These are phyloP conservation scores for Zonitis immaculata DNA, from an alignment of 2,888 invertebrate species.

Conservation along the genomic window DNA sequence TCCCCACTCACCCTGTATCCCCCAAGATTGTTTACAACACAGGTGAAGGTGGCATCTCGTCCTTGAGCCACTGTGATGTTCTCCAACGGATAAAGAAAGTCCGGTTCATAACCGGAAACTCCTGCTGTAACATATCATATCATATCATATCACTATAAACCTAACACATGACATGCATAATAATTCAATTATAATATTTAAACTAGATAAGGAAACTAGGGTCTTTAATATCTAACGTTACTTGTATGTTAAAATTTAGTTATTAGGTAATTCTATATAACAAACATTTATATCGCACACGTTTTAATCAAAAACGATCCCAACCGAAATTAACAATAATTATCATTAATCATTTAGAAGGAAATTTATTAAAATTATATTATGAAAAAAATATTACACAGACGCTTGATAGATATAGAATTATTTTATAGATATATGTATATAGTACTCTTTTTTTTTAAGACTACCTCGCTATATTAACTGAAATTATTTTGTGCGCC, in stretches of 20 bases:
- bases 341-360: too few species aligned
- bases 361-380: too few species aligned
- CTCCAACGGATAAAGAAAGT: conserved; percentile 73
- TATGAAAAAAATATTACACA: too few species aligned
- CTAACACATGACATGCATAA: conserved; percentile 27
- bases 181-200: conserved; percentile 24
- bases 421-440: too few species aligned
- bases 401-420: too few species aligned
- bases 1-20: conserved; percentile 89
- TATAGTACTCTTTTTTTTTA: too few species aligned
- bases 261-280: conserved; percentile 12
- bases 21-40: conserved; percentile 78
- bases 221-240: conserved; percentile 19
- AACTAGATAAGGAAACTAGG: conserved; percentile 19
- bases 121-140: conserved; percentile 49
- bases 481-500: too few species aligned
- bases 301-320: background rate
- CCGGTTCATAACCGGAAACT: conserved; percentile 72
- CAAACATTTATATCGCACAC: background rate
- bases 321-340: too few species aligned
- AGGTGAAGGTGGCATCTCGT: conserved; percentile 78
- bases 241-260: conserved; percentile 22
- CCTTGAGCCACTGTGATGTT: conserved; percentile 81
- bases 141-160: conserved; percentile 25
- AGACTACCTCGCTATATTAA: too few species aligned